phyloP scores from a whole-genome alignment of 2,888 invertebrate genomes.

The Drosophila planitibia region DNA sequence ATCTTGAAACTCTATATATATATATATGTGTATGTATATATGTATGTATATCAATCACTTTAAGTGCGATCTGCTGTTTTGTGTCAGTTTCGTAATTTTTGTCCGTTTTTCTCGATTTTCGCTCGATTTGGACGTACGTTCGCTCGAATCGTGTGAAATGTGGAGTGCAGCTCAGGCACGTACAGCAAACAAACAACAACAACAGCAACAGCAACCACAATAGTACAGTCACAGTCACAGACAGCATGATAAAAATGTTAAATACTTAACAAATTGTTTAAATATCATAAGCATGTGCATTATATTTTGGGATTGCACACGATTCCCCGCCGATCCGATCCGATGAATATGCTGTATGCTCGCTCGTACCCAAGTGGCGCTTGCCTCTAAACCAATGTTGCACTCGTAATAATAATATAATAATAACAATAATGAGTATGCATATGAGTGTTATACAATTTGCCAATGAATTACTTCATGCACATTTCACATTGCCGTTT shows the following conservation, averaged over 20 bases:
- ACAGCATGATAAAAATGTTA: conserved; percentile 59
- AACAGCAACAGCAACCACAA: conserved; percentile 20
- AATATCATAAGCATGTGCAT: conserved; percentile 48
- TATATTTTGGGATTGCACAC: conserved; percentile 47
- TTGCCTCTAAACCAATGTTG: conserved; percentile 19
- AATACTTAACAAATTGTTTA: conserved; percentile 47
- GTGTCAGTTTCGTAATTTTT: conserved; percentile 21
- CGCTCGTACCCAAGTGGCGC: conserved; percentile 16
- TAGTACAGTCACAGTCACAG: conserved; percentile 35
- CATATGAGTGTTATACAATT: conserved; percentile 44
- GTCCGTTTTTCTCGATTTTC: conserved; percentile 16
- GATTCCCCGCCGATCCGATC: conserved; percentile 33
- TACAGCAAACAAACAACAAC: conserved; percentile 39
- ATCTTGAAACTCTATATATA: neutral
- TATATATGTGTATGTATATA: neutral
- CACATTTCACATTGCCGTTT: conserved; percentile 33
- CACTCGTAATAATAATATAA: conserved; percentile 19
- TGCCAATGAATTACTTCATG: conserved; percentile 27
- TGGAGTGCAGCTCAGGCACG: conserved; percentile 69
- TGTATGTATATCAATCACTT: conserved; percentile 24
- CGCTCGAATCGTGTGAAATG: conserved; percentile 72
- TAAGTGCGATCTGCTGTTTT: conserved; percentile 43
- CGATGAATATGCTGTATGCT: conserved; percentile 35
- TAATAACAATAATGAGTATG: conserved; percentile 4
- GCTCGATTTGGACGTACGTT: conserved; percentile 37